Evolutionary conservation across 2,113 vertebrate species (phyloP).

Genomic region (Leucopsar rothschildi): DNA sequence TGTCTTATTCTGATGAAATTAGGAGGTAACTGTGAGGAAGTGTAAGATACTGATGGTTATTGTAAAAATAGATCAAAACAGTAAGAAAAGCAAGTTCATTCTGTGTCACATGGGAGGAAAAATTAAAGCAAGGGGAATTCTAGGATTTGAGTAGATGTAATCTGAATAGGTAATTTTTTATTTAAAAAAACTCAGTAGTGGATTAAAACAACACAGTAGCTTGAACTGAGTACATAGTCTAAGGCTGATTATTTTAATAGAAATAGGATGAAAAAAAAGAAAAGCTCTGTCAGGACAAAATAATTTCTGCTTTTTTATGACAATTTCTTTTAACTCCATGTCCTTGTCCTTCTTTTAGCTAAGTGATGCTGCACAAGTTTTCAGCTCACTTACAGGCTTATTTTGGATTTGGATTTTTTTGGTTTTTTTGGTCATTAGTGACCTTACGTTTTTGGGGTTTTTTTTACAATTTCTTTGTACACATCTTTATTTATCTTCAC

Average conservation of each 20-base stretch:
- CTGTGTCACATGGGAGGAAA: background rate
- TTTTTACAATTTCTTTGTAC: background rate
- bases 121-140: background rate
- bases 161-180: background rate
- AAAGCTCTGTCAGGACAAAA: background rate
- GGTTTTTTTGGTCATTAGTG: background rate
- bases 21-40: background rate
- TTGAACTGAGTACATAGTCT: background rate
- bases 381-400: background rate
- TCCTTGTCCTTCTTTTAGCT: background rate
- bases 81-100: constrained; percentile 9
- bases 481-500: background rate
- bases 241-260: background rate
- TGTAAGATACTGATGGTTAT: background rate
- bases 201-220: background rate
- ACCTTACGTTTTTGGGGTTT: background rate
- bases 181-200: background rate
- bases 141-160: background rate
- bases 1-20: background rate
- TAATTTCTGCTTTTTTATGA: background rate
- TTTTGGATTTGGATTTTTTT: background rate
- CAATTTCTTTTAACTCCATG: background rate
- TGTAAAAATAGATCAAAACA: constrained; percentile 37
- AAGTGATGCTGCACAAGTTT: background rate
- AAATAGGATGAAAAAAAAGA: background rate